Percentiles rank a stretch among this genome's conserved stretches.
phyloP scores from a whole-genome alignment of 2,113 vertebrate species.

The Synchiropus splendidus region DNA sequence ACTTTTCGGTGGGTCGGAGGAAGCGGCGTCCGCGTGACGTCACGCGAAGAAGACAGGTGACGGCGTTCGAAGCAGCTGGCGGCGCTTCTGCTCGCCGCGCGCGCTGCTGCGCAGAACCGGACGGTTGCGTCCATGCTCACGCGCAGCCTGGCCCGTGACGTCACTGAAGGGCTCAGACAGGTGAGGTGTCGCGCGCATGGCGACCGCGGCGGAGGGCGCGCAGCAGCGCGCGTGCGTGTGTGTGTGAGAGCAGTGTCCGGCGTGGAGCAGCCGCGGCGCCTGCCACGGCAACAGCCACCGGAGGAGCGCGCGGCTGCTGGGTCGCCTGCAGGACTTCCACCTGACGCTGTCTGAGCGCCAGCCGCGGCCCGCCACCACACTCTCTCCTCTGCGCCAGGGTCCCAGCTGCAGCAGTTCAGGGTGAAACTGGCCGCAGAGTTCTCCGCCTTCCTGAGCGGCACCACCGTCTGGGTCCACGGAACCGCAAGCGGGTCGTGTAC shows the following conservation, averaged over 20 bases:
- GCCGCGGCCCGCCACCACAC: neutral
- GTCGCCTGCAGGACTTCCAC: conserved; percentile 65
- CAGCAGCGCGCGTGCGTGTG: neutral
- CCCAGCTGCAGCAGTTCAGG: conserved; percentile 36
- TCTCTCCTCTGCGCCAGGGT: conserved; percentile 22
- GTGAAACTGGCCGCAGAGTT: conserved; percentile 48
- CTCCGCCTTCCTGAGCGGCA: conserved; percentile 10
- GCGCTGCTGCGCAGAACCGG: too few species aligned
- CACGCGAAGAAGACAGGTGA: too few species aligned
- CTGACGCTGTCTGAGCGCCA: conserved; percentile 44
- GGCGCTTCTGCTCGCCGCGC: too few species aligned
- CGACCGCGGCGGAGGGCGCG: too few species aligned
- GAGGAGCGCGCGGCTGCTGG: conserved; percentile 62
- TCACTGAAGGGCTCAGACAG: too few species aligned
- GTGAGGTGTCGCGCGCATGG: too few species aligned
- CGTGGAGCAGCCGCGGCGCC: conserved; percentile 51
- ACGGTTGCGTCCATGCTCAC: too few species aligned
- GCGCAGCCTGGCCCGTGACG: too few species aligned
- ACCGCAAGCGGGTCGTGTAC: neutral
- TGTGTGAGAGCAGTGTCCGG: conserved; percentile 57
- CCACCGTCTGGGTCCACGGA: neutral
- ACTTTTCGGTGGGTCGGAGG: too few species aligned
- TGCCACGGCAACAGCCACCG: conserved; percentile 84
- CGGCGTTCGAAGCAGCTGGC: too few species aligned
- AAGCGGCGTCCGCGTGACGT: too few species aligned